phyloP scores from a whole-genome alignment of 2,888 invertebrate species.

The Junonia oenone region DNA sequence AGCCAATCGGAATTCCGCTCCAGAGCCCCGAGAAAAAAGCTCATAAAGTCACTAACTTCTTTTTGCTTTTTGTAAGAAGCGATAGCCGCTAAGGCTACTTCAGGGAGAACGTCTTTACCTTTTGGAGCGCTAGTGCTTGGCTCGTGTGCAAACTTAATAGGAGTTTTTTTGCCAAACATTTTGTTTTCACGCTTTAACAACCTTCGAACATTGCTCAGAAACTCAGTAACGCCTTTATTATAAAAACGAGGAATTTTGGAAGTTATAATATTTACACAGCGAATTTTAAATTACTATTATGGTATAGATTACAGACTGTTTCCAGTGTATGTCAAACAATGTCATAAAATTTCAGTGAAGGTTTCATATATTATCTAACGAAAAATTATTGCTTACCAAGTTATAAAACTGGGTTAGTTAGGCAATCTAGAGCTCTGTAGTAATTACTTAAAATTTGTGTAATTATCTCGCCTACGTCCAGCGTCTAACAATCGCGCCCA shows the following conservation, averaged over 20 bases:
- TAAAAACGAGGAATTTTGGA: slow-evolving; percentile 54
- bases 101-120: slow-evolving; percentile 43
- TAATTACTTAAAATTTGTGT: slow-evolving; percentile 3
- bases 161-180: slow-evolving; percentile 35
- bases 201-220: slow-evolving; percentile 45
- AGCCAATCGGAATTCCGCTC: slow-evolving; percentile 62
- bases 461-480: slow-evolving; percentile 6
- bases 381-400: not conserved
- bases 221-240: slow-evolving; percentile 40
- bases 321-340: not conserved
- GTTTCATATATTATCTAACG: slow-evolving; percentile 1
- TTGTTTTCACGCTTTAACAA: slow-evolving; percentile 35
- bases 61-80: slow-evolving; percentile 59
- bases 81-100: slow-evolving; percentile 63
- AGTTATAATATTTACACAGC: slow-evolving; percentile 25
- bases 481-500: not conserved
- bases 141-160: slow-evolving; percentile 41
- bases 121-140: slow-evolving; percentile 32
- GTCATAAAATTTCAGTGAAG: not conserved
- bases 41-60: slow-evolving; percentile 60
- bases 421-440: not conserved
- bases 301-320: not conserved
- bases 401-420: not conserved
- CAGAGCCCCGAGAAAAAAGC: slow-evolving; percentile 53
- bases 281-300: not conserved